These are phyloP conservation scores for Wiebesia pumilae DNA, from an alignment of 1,140 invertebrate species.

Conservation along the genomic window DNA sequence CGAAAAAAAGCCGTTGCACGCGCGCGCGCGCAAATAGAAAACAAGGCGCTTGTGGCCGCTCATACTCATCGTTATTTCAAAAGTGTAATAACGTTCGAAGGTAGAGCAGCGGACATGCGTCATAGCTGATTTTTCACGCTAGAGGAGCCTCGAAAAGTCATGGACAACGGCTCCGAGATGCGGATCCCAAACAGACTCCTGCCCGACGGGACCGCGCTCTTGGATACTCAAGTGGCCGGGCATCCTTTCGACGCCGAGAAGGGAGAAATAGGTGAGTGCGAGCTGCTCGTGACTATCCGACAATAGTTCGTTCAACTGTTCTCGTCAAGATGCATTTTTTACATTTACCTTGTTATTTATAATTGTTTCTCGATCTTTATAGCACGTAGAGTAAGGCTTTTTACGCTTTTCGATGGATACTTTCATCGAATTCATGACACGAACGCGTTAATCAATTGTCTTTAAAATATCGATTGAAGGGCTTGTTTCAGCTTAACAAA, in stretches of 20 bases:
- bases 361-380: too few species aligned
- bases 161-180: not conserved
- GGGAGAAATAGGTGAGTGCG: conserved; percentile 75
- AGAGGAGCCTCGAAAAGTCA: not conserved
- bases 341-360: not conserved
- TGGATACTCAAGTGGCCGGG: conserved; percentile 83
- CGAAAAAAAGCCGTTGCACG: too few species aligned
- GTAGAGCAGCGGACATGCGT: not conserved
- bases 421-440: too few species aligned
- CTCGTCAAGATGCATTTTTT: conserved; percentile 13
- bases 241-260: conserved; percentile 77
- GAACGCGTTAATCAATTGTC: too few species aligned
- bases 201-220: conserved; percentile 61
- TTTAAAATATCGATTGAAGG: too few species aligned
- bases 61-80: not conserved
- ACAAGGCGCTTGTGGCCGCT: not conserved
- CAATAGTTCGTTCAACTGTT: too few species aligned
- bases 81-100: not conserved
- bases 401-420: too few species aligned
- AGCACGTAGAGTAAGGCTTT: too few species aligned
- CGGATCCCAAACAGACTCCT: conserved; percentile 33
- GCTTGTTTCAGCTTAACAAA: too few species aligned
- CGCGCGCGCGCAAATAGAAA: too few species aligned
- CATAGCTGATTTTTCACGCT: not conserved
- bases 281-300: too few species aligned